Conservation (phyloP, 2,888 invertebrate species). For the Chrysomela aeneicollis region DNA sequence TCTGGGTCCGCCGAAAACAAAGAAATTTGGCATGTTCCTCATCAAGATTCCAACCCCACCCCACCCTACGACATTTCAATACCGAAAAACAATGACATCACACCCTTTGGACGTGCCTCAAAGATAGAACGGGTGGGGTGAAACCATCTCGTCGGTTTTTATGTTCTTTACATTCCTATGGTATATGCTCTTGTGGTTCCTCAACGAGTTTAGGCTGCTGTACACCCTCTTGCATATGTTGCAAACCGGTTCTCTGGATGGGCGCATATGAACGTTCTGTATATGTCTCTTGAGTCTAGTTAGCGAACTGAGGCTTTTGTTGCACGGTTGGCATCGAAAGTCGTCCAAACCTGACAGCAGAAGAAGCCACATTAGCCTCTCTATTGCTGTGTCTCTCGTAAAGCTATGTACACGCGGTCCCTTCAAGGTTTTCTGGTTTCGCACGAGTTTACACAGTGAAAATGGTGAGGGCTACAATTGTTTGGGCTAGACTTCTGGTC, state of each 20-base stretch:
- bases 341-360: slow-evolving; percentile 81
- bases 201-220: slow-evolving; percentile 88
- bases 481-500: neutral
- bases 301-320: slow-evolving; percentile 87
- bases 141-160: slow-evolving; percentile 63
- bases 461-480: neutral
- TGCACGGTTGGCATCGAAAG: slow-evolving; percentile 91
- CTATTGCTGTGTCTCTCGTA: slow-evolving; percentile 35
- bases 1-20: slow-evolving; percentile 24
- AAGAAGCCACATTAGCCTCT: slow-evolving; percentile 57
- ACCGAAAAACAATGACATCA: slow-evolving; percentile 6
- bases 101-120: slow-evolving; percentile 39
- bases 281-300: slow-evolving; percentile 90
- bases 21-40: slow-evolving; percentile 25
- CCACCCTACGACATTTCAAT: slow-evolving; percentile 17
- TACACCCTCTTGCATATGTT: slow-evolving; percentile 92
- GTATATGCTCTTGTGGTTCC: slow-evolving; percentile 93
- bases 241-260: slow-evolving; percentile 89
- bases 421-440: slow-evolving; percentile 4
- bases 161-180: slow-evolving; percentile 83
- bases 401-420: slow-evolving; percentile 38
- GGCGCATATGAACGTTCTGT: slow-evolving; percentile 91
- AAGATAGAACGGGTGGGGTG: slow-evolving; percentile 60
- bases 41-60: neutral
- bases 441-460: neutral